These are phyloP conservation scores for Pentalonia nigronervosa DNA, from an alignment of 1,140 invertebrate species.

Conservation along the genomic window DNA sequence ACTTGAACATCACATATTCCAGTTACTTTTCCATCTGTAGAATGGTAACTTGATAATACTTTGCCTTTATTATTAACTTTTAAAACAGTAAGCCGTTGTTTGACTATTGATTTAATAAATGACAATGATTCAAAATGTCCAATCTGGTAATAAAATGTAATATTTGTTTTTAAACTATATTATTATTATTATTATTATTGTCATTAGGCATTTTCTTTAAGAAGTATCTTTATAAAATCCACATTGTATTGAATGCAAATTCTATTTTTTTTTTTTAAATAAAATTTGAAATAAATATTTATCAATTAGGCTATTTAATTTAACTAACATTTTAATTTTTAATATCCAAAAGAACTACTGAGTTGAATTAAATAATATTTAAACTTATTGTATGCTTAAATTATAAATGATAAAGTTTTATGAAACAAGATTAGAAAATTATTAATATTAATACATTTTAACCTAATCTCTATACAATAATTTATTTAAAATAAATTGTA, in stretches of 20 bases:
- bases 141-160: slow-evolving; percentile 65
- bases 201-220: not conserved
- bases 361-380: not conserved
- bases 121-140: slow-evolving; percentile 64
- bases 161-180: not conserved
- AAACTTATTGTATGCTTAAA: not conserved
- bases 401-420: not conserved
- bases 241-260: not conserved
- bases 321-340: not conserved
- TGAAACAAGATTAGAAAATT: not conserved
- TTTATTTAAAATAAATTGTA: not conserved
- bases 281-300: not conserved
- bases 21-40: slow-evolving; percentile 16
- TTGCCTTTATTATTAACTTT: slow-evolving; percentile 54
- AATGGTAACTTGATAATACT: slow-evolving; percentile 58
- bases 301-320: not conserved
- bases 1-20: slow-evolving; percentile 57
- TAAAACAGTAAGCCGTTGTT: slow-evolving; percentile 20
- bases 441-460: not conserved
- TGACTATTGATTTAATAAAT: not conserved
- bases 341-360: not conserved
- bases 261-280: not conserved
- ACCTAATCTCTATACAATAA: not conserved
- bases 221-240: not conserved
- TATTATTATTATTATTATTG: too few relatives aligned